phyloP scores from a whole-genome alignment of 1,140 invertebrate genomes.

The Apis dorsata region DNA sequence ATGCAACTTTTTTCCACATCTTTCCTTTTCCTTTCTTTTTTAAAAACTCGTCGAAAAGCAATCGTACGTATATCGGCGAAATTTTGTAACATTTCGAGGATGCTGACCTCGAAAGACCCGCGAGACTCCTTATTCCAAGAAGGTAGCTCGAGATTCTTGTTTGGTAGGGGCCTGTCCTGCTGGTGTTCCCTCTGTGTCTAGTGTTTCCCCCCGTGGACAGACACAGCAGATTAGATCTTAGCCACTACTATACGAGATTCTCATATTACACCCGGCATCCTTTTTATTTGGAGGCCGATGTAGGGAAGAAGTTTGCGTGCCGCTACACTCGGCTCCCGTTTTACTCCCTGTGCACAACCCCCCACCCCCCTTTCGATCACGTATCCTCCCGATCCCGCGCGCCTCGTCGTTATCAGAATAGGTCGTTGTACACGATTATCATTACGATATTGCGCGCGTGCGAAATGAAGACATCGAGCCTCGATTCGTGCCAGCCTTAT shows the following conservation, averaged over 20 bases:
- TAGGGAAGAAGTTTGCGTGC: constrained; percentile 65
- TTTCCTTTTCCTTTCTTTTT: neutral
- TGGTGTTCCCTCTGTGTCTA: constrained; percentile 71
- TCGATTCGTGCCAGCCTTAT: constrained; percentile 61
- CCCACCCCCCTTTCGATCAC: neutral
- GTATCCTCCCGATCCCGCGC: neutral
- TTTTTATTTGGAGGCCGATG: constrained; percentile 64
- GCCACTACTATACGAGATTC: constrained; percentile 76
- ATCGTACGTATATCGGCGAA: constrained; percentile 36
- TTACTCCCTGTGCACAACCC: constrained; percentile 55
- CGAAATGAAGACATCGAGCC: constrained; percentile 65
- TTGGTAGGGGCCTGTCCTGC: constrained; percentile 55
- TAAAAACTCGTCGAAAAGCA: neutral
- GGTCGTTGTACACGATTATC: constrained; percentile 65
- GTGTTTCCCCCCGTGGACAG: constrained; percentile 75
- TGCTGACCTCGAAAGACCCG: constrained; percentile 53
- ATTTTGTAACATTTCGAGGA: constrained; percentile 63
- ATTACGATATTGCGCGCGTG: constrained; percentile 55
- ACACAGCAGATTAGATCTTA: constrained; percentile 78
- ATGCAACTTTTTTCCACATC: neutral
- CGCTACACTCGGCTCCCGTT: constrained; percentile 70
- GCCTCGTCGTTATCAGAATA: constrained; percentile 44
- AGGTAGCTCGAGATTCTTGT: constrained; percentile 67
- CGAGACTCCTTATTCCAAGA: constrained; percentile 60
- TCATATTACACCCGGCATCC: constrained; percentile 75